Evolutionary conservation across 1,140 invertebrate species (phyloP).

Genomic region (Melitaea cinxia): DNA sequence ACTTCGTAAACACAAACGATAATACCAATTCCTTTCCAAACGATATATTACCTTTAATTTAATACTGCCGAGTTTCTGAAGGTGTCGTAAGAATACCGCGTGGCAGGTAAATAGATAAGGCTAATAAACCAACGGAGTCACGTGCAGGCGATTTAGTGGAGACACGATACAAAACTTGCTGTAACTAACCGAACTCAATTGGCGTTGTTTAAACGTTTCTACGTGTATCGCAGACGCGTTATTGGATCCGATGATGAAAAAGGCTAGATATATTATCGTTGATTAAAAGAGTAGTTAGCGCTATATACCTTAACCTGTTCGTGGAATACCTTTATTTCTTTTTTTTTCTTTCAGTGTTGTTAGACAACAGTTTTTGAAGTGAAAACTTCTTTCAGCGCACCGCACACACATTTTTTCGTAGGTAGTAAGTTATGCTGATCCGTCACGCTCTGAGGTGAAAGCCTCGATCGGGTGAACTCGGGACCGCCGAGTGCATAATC

Average conservation of each 20-base stretch:
- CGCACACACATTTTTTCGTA: too few relatives aligned
- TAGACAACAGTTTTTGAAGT: too few relatives aligned
- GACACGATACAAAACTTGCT: slow-evolving; percentile 43
- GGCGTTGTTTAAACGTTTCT: slow-evolving; percentile 39
- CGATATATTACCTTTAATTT: slow-evolving; percentile 11
- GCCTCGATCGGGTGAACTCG: too few relatives aligned
- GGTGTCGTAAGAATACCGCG: slow-evolving; percentile 23
- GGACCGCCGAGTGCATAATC: too few relatives aligned
- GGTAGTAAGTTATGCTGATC: too few relatives aligned
- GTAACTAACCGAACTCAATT: slow-evolving; percentile 45
- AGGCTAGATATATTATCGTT: background rate
- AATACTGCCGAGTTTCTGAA: slow-evolving; percentile 14
- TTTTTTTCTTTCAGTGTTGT: too few relatives aligned
- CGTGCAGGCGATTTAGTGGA: slow-evolving; percentile 44
- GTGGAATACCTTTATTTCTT: too few relatives aligned
- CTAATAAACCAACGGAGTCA: slow-evolving; percentile 46
- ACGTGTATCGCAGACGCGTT: slow-evolving; percentile 32
- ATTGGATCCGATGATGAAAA: slow-evolving; percentile 8
- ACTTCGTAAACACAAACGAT: background rate
- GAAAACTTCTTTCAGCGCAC: too few relatives aligned
- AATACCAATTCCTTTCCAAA: background rate
- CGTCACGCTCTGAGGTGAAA: too few relatives aligned
- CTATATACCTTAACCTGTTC: too few relatives aligned
- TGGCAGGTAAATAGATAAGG: slow-evolving; percentile 35
- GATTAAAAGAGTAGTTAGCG: background rate